Evolutionary conservation across 2,113 vertebrate genomes (phyloP).

Genomic region (Rhea americana): DNA sequence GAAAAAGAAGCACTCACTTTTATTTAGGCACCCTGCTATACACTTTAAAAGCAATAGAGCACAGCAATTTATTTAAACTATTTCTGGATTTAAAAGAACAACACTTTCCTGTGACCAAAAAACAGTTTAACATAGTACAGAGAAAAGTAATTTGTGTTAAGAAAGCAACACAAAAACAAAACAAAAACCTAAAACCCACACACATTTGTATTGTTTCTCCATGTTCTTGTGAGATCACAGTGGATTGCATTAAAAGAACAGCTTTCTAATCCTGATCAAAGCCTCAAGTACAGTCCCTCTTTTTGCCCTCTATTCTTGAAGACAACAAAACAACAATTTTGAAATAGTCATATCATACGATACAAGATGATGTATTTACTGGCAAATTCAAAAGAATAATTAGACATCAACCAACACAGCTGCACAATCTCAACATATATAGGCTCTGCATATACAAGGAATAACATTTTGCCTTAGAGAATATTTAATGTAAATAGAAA

Average conservation of each 20-base stretch:
- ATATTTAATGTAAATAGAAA: conserved; percentile 38
- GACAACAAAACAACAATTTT: neutral
- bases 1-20: neutral
- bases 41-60: neutral
- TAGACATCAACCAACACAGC: conserved; percentile 23
- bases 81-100: neutral
- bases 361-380: neutral
- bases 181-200: neutral
- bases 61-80: neutral
- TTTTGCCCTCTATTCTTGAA: neutral
- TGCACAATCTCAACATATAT: conserved; percentile 2
- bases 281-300: neutral
- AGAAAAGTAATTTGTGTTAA: neutral
- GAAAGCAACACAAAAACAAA: no score
- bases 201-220: neutral
- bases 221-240: neutral
- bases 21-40: neutral
- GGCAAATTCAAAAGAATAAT: conserved; percentile 25
- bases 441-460: neutral
- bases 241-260: neutral
- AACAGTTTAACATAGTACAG: neutral
- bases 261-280: neutral
- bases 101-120: neutral
- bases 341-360: neutral
- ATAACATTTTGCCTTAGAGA: conserved; percentile 10